Evolutionary conservation across 2,113 vertebrate species (phyloP).

Genomic region (Takifugu bimaculatus): DNA sequence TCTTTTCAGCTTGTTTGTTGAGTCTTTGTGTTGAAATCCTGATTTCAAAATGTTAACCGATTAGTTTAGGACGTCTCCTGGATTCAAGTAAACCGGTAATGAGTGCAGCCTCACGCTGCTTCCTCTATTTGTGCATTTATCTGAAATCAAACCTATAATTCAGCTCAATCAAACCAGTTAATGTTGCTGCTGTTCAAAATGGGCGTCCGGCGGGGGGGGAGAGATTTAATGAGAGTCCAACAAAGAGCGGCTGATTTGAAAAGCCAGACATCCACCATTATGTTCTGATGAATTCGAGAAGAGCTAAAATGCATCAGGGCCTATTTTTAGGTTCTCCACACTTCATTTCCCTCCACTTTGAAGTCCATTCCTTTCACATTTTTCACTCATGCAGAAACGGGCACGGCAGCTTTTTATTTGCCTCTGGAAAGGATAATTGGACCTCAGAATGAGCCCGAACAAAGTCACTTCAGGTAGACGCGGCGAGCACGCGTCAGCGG

Average conservation of each 20-base stretch:
- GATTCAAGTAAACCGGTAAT: no score
- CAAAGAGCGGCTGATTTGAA: slow-evolving; percentile 11
- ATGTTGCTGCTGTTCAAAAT: no score
- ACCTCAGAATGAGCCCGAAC: neutral
- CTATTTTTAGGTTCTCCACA: slow-evolving; percentile 28
- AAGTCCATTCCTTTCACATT: slow-evolving; percentile 33
- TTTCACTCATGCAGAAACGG: neutral
- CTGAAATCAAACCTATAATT: no score
- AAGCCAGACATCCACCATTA: slow-evolving; percentile 27
- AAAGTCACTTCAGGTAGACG: neutral
- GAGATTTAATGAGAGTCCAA: slow-evolving; percentile 21
- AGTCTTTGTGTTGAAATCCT: no score
- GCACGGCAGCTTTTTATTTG: no score
- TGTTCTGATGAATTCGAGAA: slow-evolving; percentile 5
- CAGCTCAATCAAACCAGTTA: no score
- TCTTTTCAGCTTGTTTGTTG: no score
- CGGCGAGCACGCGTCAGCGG: neutral
- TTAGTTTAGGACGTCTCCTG: no score
- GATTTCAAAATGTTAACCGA: no score
- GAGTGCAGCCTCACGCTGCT: no score
- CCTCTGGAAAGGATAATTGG: no score
- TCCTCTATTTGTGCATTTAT: no score
- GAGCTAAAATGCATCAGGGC: slow-evolving; percentile 24
- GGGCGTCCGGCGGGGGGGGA: neutral
- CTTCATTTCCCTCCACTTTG: slow-evolving; percentile 40